A percentile compares a stretch with the other conserved stretches of the same genome.
phyloP scores from a whole-genome alignment of 1,140 invertebrate species.

The Hyles euphorbiae region DNA sequence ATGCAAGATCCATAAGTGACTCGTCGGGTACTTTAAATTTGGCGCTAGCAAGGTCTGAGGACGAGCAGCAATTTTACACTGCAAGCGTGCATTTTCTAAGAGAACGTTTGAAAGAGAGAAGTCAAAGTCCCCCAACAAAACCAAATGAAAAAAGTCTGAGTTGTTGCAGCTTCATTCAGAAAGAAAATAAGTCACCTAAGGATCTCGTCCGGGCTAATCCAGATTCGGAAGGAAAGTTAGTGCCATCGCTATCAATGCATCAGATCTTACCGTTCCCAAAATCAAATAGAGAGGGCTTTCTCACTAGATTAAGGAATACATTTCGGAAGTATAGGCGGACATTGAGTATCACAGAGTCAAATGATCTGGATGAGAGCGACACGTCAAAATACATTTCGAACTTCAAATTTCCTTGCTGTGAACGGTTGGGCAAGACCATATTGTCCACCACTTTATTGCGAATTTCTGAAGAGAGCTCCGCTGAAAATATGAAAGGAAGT shows the following conservation, averaged over 20 bases:
- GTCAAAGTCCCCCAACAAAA: conserved; percentile 16
- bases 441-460: conserved; percentile 37
- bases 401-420: conserved; percentile 47
- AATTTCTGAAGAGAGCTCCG: conserved; percentile 42
- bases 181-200: background rate
- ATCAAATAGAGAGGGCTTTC: conserved; percentile 39
- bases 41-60: conserved; percentile 36
- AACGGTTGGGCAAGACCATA: conserved; percentile 24
- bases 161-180: conserved; percentile 30
- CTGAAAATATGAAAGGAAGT: conserved; percentile 10
- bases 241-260: conserved; percentile 41
- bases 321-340: conserved; percentile 38
- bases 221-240: background rate
- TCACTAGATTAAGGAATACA: conserved; percentile 42
- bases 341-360: conserved; percentile 17
- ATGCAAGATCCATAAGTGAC: conserved; percentile 11
- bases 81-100: conserved; percentile 58
- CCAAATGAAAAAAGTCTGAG: conserved; percentile 27
- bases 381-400: conserved; percentile 35
- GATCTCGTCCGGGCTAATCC: background rate
- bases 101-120: conserved; percentile 46
- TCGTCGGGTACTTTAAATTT: conserved; percentile 12
- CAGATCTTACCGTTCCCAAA: conserved; percentile 59
- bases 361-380: conserved; percentile 22
- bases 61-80: conserved; percentile 47